Evolutionary conservation across 2,797 vertebrate genomes (phyloP).

Genomic region (Cirrhinus molitorella): DNA sequence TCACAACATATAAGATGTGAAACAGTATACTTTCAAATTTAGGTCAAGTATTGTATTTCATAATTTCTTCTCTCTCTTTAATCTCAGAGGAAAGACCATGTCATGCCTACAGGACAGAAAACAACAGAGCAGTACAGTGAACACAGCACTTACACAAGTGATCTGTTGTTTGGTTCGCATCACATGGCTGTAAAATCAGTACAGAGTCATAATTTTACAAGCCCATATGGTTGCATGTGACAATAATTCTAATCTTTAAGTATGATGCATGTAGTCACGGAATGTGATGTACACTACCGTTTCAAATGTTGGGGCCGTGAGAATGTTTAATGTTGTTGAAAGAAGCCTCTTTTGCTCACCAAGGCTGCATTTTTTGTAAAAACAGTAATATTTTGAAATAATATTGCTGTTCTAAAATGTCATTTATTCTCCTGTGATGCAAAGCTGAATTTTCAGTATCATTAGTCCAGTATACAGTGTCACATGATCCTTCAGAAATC

Average conservation of each 20-base stretch:
- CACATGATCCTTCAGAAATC: conserved; percentile 7
- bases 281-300: background rate
- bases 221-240: background rate
- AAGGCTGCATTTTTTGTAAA: background rate
- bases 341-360: background rate
- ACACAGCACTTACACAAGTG: background rate
- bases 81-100: background rate
- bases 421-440: background rate
- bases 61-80: background rate
- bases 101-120: conserved; percentile 2
- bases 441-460: background rate
- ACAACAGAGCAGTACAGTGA: background rate
- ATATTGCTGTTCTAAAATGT: background rate
- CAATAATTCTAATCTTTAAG: background rate
- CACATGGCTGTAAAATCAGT: background rate
- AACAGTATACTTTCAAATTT: background rate
- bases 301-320: background rate
- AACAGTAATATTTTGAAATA: background rate
- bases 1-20: background rate
- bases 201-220: background rate
- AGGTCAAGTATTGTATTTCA: background rate
- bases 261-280: background rate
- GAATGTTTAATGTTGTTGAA: background rate
- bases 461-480: background rate
- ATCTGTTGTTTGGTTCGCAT: conserved; percentile 10